phyloP scores from a whole-genome alignment of 2,797 vertebrate genomes.

The Pseudomugil tenellus region DNA sequence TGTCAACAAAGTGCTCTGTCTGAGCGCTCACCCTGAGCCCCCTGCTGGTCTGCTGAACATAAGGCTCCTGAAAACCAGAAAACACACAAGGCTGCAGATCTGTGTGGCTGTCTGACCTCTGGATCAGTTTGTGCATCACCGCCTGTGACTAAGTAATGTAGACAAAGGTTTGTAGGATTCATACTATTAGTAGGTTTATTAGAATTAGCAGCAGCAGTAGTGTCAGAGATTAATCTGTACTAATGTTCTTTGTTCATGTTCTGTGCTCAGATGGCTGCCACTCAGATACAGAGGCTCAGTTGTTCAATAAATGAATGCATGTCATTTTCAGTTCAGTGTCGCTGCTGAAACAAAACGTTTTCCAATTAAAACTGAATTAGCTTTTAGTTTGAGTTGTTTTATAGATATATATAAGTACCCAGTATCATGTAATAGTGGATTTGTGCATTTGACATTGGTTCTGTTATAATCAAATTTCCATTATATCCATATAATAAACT shows the following conservation, averaged over 20 bases:
- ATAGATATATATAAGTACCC: slow-evolving; percentile 42
- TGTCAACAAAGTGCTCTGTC: slow-evolving; percentile 9
- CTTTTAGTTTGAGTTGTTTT: slow-evolving; percentile 37
- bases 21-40: slow-evolving; percentile 56
- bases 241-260: slow-evolving; percentile 40
- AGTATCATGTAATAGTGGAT: slow-evolving; percentile 37
- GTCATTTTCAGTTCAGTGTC: slow-evolving; percentile 49
- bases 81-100: slow-evolving; percentile 24
- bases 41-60: slow-evolving; percentile 49
- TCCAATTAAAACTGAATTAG: slow-evolving; percentile 45
- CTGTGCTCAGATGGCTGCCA: slow-evolving; percentile 43
- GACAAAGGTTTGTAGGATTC: slow-evolving; percentile 37
- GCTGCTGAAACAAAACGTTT: slow-evolving; percentile 47
- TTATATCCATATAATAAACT: slow-evolving; percentile 54
- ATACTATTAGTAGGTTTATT: slow-evolving; percentile 46
- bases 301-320: slow-evolving; percentile 53
- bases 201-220: slow-evolving; percentile 46
- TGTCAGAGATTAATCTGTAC: slow-evolving; percentile 49
- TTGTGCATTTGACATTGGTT: slow-evolving; percentile 39
- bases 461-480: slow-evolving; percentile 46
- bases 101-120: slow-evolving; percentile 37
- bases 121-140: background rate
- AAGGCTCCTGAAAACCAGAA: slow-evolving; percentile 24
- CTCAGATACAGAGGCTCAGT: slow-evolving; percentile 47
- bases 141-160: slow-evolving; percentile 18